Conservation (phyloP, 2,888 invertebrate genomes). For the Agriopis marginaria region DNA sequence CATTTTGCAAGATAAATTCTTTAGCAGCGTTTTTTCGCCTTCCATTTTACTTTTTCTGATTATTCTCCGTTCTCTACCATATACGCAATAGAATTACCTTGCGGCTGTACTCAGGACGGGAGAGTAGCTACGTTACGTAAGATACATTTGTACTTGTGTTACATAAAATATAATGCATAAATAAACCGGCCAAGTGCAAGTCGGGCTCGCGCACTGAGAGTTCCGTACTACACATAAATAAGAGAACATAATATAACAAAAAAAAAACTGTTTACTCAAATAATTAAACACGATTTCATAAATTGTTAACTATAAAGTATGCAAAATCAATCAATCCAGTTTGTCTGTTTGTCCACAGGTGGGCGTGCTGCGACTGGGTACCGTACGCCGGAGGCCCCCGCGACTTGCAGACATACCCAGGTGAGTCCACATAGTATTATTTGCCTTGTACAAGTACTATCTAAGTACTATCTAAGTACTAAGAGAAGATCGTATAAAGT, state of each 20-base stretch:
- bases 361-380: slow-evolving; percentile 70
- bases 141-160: not conserved
- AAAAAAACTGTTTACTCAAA: no score
- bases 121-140: not conserved
- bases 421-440: slow-evolving; percentile 47
- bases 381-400: slow-evolving; percentile 70
- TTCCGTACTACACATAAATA: no score
- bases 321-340: not conserved
- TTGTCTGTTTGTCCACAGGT: slow-evolving; percentile 60
- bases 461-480: no score
- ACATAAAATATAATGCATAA: not conserved
- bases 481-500: no score
- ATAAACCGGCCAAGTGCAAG: no score
- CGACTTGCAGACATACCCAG: slow-evolving; percentile 80
- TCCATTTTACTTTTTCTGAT: not conserved
- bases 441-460: no score
- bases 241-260: no score
- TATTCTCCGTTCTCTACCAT: not conserved
- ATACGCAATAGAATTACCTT: not conserved
- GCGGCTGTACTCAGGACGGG: not conserved
- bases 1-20: not conserved
- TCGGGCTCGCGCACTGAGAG: no score
- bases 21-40: not conserved
- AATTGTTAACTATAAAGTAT: no score
- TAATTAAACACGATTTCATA: no score